Evolutionary conservation across 1,140 invertebrate species (phyloP), one percentile per base, ranked within the genome.

Genomic region (Tetramorium simillimum): DNA sequence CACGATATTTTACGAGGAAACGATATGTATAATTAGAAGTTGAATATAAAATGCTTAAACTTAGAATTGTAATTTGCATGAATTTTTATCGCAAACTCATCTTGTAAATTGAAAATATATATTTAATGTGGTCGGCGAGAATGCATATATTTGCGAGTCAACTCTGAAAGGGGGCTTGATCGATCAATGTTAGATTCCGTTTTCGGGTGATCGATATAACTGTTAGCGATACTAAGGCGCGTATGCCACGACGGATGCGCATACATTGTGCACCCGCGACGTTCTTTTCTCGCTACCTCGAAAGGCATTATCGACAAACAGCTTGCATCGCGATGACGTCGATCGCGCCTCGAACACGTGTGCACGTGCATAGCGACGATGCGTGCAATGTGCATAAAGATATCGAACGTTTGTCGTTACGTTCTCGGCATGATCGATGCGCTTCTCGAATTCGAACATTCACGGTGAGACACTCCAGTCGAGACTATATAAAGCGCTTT

Each of bases 301-400:
- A 75, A 46, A 60, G 53, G 80, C 80, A 75, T 84, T 84, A 84
- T 84, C 80, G 80, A 84, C 69, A 84, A 84, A 84, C 69, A 84
- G 80, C 69, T 84, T 75, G 69, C 80, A 84, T 84, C 80, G 69
- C 80, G n/a, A 84, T 84, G 80, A 84, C 80, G 80, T 84, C 80
- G 80, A 60, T 84, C 80, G 53, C 69, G 4, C 56, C 53, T 46
- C 69, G 69, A 73, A 37, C 80, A 84, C 80, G 65, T 53, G 65
- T 43, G 65, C 46, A 49, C 43, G 62, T 67, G 60, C 62, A 70
- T n/a, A 24, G 43, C 60, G 12, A 51, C 62, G 76, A 53, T 24
- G n/a, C 21, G 46, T 53, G 77, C 77, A 80, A 80, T 58, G 51
- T 82, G 80, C 40, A 75, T 75, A 24, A 73, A 60, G 69, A 84